phyloP scores from a whole-genome alignment of 2,888 invertebrate species.

The Mylabris sibirica region DNA sequence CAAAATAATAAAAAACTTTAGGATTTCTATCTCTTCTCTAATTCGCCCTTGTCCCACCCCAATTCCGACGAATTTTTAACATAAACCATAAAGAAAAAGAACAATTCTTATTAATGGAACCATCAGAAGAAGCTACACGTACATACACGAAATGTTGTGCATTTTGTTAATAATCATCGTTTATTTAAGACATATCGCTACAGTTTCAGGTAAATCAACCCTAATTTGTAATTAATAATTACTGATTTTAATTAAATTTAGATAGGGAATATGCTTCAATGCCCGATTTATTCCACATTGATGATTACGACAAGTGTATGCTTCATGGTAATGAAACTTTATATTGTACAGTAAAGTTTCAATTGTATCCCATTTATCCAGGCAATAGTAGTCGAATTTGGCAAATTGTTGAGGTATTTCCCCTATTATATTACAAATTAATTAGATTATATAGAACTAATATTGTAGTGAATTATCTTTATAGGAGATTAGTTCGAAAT shows the following conservation, averaged over 20 bases:
- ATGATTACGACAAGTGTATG: slow-evolving; percentile 49
- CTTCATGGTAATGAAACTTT: slow-evolving; percentile 39
- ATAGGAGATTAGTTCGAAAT: slow-evolving; percentile 45
- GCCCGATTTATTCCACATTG: slow-evolving; percentile 45
- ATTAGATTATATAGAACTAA: too few relatives aligned
- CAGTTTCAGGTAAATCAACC: slow-evolving; percentile 5
- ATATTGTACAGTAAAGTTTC: slow-evolving; percentile 42
- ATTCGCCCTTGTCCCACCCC: background rate
- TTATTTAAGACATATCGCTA: background rate
- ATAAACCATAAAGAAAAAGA: background rate
- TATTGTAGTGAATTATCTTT: slow-evolving; percentile 24
- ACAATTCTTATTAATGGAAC: too few relatives aligned
- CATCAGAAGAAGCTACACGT: too few relatives aligned
- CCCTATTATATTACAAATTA: too few relatives aligned
- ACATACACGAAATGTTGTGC: too few relatives aligned
- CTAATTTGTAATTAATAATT: background rate
- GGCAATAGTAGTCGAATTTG: slow-evolving; percentile 32
- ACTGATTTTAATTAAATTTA: slow-evolving; percentile 23
- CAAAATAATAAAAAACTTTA: background rate
- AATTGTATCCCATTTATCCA: slow-evolving; percentile 35
- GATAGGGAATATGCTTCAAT: slow-evolving; percentile 44
- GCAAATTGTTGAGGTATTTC: slow-evolving; percentile 39
- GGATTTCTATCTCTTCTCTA: too few relatives aligned
- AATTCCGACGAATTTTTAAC: background rate
- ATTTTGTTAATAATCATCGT: too few relatives aligned